These are phyloP conservation scores for Drosophila mimica DNA, from an alignment of 2,888 invertebrate species.

Conservation along the genomic window DNA sequence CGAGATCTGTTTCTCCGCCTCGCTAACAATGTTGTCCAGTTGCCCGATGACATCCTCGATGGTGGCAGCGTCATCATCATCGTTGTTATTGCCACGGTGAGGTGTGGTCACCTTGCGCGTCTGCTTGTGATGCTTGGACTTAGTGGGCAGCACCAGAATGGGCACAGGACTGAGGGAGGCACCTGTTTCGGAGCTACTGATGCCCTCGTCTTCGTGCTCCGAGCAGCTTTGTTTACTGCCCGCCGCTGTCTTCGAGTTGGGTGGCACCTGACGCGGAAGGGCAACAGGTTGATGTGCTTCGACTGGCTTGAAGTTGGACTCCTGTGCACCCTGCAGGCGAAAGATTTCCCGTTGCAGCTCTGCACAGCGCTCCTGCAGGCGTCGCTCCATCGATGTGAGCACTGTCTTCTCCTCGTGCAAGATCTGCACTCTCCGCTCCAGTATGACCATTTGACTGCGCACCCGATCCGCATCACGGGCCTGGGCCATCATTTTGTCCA, in stretches of 20 bases:
- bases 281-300: slow-evolving; percentile 83
- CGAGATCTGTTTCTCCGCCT: slow-evolving; percentile 90
- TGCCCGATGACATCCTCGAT: slow-evolving; percentile 95
- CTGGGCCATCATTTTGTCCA: slow-evolving; percentile 90
- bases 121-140: slow-evolving; percentile 73
- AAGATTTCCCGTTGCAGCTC: slow-evolving; percentile 90
- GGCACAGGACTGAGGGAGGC: slow-evolving; percentile 91
- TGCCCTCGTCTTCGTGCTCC: slow-evolving; percentile 94
- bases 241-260: slow-evolving; percentile 43
- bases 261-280: slow-evolving; percentile 83
- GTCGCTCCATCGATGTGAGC: slow-evolving; percentile 90
- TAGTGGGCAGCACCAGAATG: slow-evolving; percentile 83
- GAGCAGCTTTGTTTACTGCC: slow-evolving; percentile 87
- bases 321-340: slow-evolving; percentile 85
- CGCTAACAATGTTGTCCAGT: slow-evolving; percentile 92
- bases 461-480: slow-evolving; percentile 90
- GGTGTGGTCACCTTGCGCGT: slow-evolving; percentile 33
- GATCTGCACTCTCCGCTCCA: slow-evolving; percentile 91
- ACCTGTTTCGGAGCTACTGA: slow-evolving; percentile 91
- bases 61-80: slow-evolving; percentile 88
- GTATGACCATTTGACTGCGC: slow-evolving; percentile 88
- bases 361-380: slow-evolving; percentile 91
- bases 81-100: slow-evolving; percentile 34
- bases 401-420: slow-evolving; percentile 92
- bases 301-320: slow-evolving; percentile 82